Evolutionary conservation across 2,888 invertebrate species (phyloP).

Genomic region (Xanthostigma xanthostigma): DNA sequence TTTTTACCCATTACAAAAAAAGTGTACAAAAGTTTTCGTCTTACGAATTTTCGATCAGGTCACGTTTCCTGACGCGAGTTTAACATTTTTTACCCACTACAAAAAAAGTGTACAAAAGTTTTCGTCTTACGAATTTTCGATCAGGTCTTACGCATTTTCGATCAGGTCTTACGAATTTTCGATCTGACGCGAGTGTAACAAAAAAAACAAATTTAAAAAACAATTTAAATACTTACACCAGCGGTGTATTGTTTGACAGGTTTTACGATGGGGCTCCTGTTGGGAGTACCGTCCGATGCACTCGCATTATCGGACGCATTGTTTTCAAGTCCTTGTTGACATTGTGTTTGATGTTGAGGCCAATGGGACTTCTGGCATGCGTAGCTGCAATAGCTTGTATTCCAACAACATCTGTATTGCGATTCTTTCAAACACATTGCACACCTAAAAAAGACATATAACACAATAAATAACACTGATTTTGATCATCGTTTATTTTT

Average conservation of each 20-base stretch:
- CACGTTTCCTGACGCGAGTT: no score
- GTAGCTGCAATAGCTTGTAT: constrained; percentile 85
- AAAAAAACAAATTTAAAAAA: no score
- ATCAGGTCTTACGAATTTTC: no score
- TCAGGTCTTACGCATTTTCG: no score
- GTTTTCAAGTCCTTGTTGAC: constrained; percentile 28
- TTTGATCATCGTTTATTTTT: not conserved
- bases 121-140: no score
- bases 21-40: no score
- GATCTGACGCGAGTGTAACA: no score
- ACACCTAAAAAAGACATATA: constrained; percentile 40
- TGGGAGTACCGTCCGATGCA: not conserved
- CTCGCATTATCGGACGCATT: not conserved
- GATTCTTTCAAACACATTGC: constrained; percentile 77
- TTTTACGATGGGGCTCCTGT: not conserved
- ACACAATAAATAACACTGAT: not conserved
- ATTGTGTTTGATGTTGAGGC: constrained; percentile 54
- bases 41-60: no score
- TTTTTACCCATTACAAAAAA: no score
- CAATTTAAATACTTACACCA: not conserved
- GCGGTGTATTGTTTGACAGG: not conserved
- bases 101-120: no score
- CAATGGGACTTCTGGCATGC: constrained; percentile 80
- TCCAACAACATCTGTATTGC: constrained; percentile 91
- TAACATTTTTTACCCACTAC: no score